Evolutionary conservation across 2,113 vertebrate genomes (phyloP).

Genomic region (Bubo blakistoni): DNA sequence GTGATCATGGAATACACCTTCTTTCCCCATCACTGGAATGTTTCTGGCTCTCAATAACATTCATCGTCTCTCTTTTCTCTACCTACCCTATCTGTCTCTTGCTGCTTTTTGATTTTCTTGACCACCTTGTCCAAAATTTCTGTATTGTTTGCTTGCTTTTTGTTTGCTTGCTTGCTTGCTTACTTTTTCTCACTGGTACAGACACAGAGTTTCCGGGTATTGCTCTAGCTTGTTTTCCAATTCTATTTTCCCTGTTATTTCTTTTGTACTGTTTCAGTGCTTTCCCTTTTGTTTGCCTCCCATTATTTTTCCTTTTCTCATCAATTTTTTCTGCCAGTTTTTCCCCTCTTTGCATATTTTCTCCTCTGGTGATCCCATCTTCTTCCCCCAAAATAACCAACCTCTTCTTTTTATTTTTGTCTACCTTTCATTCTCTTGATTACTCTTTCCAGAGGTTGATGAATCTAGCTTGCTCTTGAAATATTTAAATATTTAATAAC

Average conservation of each 20-base stretch:
- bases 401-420: slow-evolving; percentile 54
- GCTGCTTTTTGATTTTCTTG: background rate
- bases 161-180: background rate
- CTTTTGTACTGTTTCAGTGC: slow-evolving; percentile 6
- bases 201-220: background rate
- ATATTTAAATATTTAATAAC: slow-evolving; percentile 73
- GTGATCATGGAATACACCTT: background rate
- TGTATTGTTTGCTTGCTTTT: background rate
- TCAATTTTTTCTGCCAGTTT: slow-evolving; percentile 45
- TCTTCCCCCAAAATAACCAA: slow-evolving; percentile 26
- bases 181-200: background rate
- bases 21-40: background rate
- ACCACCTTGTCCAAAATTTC: background rate
- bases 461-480: slow-evolving; percentile 67
- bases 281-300: slow-evolving; percentile 1
- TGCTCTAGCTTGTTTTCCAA: background rate
- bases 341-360: slow-evolving; percentile 28
- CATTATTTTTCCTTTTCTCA: slow-evolving; percentile 39
- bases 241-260: background rate
- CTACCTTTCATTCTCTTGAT: slow-evolving; percentile 66
- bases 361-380: slow-evolving; percentile 40
- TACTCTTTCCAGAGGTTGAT: slow-evolving; percentile 66
- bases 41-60: background rate
- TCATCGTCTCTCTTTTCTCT: background rate
- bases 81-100: background rate